phyloP scores from a whole-genome alignment of 2,888 invertebrate species.

The Mesochorus sp. region DNA sequence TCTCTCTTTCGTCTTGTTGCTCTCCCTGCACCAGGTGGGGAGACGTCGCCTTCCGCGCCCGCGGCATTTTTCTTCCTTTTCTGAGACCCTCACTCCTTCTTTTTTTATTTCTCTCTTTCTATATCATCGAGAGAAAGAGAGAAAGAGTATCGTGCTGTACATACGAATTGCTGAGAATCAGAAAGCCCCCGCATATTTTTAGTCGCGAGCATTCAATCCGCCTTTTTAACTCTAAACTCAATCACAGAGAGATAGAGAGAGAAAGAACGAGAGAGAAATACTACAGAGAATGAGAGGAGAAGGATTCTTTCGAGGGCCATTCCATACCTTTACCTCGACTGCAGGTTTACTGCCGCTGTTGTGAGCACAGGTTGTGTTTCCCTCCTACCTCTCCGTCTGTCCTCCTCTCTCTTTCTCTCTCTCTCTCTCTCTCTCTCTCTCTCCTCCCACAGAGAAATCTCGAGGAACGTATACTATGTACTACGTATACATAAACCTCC shows the following conservation, averaged over 20 bases:
- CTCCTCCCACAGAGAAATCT: conserved; percentile 33
- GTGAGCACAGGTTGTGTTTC: conserved; percentile 53
- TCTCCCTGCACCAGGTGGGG: conserved; percentile 58
- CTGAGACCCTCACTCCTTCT: background rate
- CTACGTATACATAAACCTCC: conserved; percentile 5
- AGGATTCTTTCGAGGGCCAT: conserved; percentile 57
- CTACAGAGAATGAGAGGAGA: conserved; percentile 29
- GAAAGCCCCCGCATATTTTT: background rate
- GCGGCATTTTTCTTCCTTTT: conserved; percentile 60
- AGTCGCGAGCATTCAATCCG: background rate
- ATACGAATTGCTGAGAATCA: background rate
- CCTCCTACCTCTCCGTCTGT: too few species aligned
- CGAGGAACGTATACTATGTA: conserved; percentile 22
- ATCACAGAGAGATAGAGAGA: too few species aligned
- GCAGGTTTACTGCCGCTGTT: conserved; percentile 49
- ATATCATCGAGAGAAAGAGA: background rate
- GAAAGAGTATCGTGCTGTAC: background rate
- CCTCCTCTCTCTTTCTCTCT: background rate
- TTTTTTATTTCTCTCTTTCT: background rate
- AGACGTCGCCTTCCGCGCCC: conserved; percentile 63
- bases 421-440: background rate
- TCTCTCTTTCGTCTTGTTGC: conserved; percentile 22
- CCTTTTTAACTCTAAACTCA: background rate
- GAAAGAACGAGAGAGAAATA: conserved; percentile 21
- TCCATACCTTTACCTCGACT: conserved; percentile 52